Evolutionary conservation across 2,888 invertebrate genomes (phyloP).

Genomic region (Orchesellides sinensis): DNA sequence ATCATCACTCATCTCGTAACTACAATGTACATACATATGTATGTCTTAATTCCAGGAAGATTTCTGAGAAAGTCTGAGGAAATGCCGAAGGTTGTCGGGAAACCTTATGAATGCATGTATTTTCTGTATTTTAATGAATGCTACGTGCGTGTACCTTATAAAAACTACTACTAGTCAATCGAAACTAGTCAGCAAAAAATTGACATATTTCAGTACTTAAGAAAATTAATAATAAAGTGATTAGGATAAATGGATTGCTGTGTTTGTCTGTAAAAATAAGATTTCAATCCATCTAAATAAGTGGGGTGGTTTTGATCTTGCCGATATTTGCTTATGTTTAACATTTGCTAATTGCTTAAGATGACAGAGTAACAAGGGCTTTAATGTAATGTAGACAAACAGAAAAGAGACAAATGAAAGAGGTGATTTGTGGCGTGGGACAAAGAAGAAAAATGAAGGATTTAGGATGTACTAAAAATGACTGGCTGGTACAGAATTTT

Average conservation of each 20-base stretch:
- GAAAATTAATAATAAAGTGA: not conserved
- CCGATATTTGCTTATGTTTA: conserved; percentile 59
- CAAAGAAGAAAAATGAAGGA: too few species aligned
- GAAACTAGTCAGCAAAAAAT: not conserved
- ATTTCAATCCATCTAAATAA: conserved; percentile 46
- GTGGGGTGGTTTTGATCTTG: conserved; percentile 52
- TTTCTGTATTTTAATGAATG: too few species aligned
- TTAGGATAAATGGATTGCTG: too few species aligned
- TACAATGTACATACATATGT: too few species aligned
- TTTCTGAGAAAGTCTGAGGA: not conserved
- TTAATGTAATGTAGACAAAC: not conserved
- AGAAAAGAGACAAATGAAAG: conserved; percentile 8
- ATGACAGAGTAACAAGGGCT: conserved; percentile 55
- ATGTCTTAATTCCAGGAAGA: not conserved
- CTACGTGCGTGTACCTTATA: too few species aligned
- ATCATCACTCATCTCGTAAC: too few species aligned
- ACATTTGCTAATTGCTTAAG: conserved; percentile 61
- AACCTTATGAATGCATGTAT: not conserved
- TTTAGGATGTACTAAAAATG: too few species aligned
- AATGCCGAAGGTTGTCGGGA: conserved; percentile 28
- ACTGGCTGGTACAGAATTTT: too few species aligned
- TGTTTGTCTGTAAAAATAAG: too few species aligned
- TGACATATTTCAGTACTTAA: conserved; percentile 16
- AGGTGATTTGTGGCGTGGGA: too few species aligned
- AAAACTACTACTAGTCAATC: not conserved